Evolutionary conservation across 1,140 invertebrate species (phyloP).

Genomic region (Cydia fagiglandana): DNA sequence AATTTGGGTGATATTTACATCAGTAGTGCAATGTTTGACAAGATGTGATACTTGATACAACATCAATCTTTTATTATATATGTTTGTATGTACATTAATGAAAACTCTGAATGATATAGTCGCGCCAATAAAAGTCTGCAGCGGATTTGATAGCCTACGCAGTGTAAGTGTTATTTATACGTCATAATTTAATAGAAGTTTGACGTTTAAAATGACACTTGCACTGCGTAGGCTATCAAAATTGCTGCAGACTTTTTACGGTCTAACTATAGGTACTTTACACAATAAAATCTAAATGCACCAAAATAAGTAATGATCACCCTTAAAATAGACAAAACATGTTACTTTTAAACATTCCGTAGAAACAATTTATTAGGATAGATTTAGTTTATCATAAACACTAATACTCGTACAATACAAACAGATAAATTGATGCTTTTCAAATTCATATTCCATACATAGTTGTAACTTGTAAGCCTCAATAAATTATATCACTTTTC

Average conservation of each 20-base stretch:
- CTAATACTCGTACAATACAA: constrained; percentile 32
- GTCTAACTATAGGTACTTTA: constrained; percentile 39
- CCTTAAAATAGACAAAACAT: constrained; percentile 34
- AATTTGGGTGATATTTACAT: constrained; percentile 71
- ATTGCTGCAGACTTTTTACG: no score
- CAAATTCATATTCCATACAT: constrained; percentile 39
- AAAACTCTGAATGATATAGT: constrained; percentile 49
- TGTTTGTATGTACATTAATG: constrained; percentile 57
- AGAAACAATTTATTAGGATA: constrained; percentile 17
- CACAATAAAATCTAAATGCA: constrained; percentile 54
- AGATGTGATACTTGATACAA: constrained; percentile 59
- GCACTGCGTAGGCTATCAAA: no score
- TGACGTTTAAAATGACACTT: no score
- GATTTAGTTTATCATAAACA: constrained; percentile 21
- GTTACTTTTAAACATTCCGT: constrained; percentile 30
- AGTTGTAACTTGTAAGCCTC: constrained; percentile 53
- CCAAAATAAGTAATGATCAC: constrained; percentile 43
- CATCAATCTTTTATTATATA: constrained; percentile 58
- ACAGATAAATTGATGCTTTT: constrained; percentile 38
- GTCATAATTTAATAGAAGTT: no score
- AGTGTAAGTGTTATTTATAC: no score
- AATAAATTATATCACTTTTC: constrained; percentile 64
- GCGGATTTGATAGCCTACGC: no score
- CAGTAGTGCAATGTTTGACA: constrained; percentile 41
- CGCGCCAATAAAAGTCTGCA: no score